Evolutionary conservation across 2,797 vertebrate species (phyloP).

Genomic region (Apogon talboti): DNA sequence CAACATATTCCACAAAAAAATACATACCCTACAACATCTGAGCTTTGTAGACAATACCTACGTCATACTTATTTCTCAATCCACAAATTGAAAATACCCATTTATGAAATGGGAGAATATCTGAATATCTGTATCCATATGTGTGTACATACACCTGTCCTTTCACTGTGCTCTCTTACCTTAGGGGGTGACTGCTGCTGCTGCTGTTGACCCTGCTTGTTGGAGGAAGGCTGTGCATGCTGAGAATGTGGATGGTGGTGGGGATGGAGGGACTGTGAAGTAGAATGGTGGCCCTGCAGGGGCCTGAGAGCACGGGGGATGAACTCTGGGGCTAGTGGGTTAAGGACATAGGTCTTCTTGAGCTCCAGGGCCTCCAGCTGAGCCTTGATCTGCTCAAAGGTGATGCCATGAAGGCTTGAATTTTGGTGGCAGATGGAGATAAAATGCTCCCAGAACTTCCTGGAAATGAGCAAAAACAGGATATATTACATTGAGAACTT

Average conservation of each 20-base stretch:
- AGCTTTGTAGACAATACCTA: neutral
- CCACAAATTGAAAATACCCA: neutral
- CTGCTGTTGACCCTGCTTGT: constrained; percentile 79
- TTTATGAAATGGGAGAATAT: neutral
- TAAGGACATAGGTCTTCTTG: constrained; percentile 99
- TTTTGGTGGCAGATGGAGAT: constrained; percentile 97
- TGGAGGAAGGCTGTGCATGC: constrained; percentile 74
- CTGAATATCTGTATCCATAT: neutral
- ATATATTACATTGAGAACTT: constrained; percentile 5
- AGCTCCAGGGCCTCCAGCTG: constrained; percentile 98
- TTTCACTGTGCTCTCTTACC: constrained; percentile 76
- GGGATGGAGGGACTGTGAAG: constrained; percentile 71
- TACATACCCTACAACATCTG: constrained; percentile 4
- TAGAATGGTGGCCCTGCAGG: constrained; percentile 74
- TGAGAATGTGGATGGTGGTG: constrained; percentile 87
- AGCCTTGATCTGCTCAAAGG: constrained; percentile 97
- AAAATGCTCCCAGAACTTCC: constrained; percentile 99
- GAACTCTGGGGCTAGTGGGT: constrained; percentile 97
- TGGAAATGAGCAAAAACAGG: constrained; percentile 58
- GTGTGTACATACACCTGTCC: too few species aligned
- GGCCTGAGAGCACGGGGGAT: constrained; percentile 94
- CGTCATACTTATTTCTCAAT: neutral
- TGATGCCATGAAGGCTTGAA: constrained; percentile 97
- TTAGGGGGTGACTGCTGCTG: constrained; percentile 93
- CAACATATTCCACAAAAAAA: neutral